Conservation (phyloP, 1,140 invertebrate genomes). For the Helicoverpa zea region DNA sequence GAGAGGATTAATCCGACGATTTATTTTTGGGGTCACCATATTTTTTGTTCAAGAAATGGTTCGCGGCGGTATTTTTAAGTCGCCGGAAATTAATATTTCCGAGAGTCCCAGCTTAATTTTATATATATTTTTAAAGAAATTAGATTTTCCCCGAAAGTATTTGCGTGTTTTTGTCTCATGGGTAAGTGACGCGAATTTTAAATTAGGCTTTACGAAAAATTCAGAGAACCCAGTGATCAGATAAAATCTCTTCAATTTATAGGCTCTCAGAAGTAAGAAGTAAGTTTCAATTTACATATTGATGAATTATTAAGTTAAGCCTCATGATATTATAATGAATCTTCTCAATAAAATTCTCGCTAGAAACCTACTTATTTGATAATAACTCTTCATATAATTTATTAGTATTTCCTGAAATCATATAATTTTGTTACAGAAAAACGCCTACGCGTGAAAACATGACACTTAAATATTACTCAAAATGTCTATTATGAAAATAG, state of each 20-base stretch:
- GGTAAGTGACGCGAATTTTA: slow-evolving; percentile 19
- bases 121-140: slow-evolving; percentile 35
- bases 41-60: slow-evolving; percentile 41
- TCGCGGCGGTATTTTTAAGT: slow-evolving; percentile 43
- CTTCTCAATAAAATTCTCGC: no score
- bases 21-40: slow-evolving; percentile 49
- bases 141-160: slow-evolving; percentile 16
- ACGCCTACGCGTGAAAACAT: no score
- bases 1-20: slow-evolving; percentile 38
- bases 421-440: no score
- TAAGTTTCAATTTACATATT: background rate
- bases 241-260: background rate
- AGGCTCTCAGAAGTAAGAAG: background rate
- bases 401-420: no score
- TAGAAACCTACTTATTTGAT: no score
- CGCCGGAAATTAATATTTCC: slow-evolving; percentile 50
- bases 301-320: background rate
- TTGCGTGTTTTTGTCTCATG: slow-evolving; percentile 26
- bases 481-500: no score
- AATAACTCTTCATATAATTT: no score
- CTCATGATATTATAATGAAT: no score
- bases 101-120: slow-evolving; percentile 40
- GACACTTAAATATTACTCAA: no score
- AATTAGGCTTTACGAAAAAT: background rate
- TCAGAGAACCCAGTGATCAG: background rate